phyloP scores from a whole-genome alignment of 2,113 vertebrate genomes.

The Muscicapa adusta region DNA sequence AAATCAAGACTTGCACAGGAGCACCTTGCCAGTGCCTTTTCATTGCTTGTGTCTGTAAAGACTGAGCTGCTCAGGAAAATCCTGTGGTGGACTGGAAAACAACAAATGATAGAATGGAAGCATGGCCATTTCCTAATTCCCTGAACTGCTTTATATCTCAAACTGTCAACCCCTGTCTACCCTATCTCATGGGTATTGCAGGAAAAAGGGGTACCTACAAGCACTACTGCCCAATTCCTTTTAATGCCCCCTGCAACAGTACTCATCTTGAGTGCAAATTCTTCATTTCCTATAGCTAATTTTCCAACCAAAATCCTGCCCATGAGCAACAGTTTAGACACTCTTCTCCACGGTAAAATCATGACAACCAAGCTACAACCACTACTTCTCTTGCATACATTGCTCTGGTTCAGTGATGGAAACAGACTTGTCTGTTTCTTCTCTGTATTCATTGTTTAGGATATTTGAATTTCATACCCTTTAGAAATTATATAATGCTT shows the following conservation, averaged over 20 bases:
- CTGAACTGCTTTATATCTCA: background rate
- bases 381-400: background rate
- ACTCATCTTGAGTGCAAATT: background rate
- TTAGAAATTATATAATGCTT: background rate
- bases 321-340: background rate
- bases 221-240: background rate
- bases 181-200: fast-evolving
- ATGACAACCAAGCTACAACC: background rate
- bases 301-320: background rate
- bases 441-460: background rate
- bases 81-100: background rate
- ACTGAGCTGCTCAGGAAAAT: background rate
- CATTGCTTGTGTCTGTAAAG: background rate
- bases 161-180: background rate
- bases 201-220: background rate
- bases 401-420: background rate
- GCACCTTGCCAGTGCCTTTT: background rate
- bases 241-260: background rate
- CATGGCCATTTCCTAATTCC: background rate
- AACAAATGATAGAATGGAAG: background rate
- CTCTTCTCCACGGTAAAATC: background rate
- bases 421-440: background rate
- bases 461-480: background rate
- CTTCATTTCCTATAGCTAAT: background rate
- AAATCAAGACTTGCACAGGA: background rate